Conservation (phyloP, 2,113 vertebrate genomes). For the Amazona vittata region DNA sequence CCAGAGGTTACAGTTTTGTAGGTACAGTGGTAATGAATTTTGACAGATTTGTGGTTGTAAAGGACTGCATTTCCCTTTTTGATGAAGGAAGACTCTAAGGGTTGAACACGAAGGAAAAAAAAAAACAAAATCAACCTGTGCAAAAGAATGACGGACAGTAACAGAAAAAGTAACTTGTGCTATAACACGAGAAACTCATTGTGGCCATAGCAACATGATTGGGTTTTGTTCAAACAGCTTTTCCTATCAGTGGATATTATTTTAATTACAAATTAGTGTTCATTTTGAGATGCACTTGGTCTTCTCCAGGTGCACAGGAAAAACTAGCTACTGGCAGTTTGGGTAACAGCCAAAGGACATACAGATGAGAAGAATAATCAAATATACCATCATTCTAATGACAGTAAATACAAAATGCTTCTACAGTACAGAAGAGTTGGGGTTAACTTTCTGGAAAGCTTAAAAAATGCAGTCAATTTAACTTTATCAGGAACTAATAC, state of each 20-base stretch:
- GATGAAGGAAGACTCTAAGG: neutral
- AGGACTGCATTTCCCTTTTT: neutral
- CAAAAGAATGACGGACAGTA: neutral
- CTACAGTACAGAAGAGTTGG: neutral
- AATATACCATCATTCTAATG: neutral
- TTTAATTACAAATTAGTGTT: neutral
- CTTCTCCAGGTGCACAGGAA: neutral
- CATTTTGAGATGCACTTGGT: neutral
- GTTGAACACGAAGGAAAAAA: neutral
- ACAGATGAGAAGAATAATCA: neutral
- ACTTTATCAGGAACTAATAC: neutral
- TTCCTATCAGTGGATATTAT: neutral
- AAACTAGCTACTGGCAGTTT: neutral
- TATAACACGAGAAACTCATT: neutral
- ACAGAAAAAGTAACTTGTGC: neutral
- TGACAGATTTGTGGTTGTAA: neutral
- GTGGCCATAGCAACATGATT: neutral
- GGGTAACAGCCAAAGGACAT: neutral
- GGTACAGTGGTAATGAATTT: conserved; percentile 5
- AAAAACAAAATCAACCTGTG: neutral
- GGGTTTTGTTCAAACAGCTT: neutral
- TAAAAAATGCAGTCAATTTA: neutral
- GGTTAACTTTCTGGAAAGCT: neutral
- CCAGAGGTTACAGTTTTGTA: neutral
- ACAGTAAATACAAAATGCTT: neutral